Evolutionary conservation across 1,140 invertebrate genomes (phyloP).

Genomic region (Neuroterus valhalla): DNA sequence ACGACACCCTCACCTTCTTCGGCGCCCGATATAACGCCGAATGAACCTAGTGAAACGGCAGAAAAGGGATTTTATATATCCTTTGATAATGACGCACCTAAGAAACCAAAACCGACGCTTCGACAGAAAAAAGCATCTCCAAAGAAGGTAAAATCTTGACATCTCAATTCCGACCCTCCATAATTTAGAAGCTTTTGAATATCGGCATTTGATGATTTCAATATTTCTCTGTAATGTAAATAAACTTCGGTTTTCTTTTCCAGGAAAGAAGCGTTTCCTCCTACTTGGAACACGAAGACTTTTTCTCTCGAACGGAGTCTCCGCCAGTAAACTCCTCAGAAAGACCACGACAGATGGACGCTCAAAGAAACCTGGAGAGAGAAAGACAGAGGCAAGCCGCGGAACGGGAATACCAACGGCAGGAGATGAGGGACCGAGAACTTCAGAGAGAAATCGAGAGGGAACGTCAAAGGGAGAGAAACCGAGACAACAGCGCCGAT

Average conservation of each 20-base stretch:
- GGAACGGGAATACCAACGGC: conserved; percentile 67
- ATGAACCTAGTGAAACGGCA: conserved; percentile 74
- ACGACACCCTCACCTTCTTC: conserved; percentile 68
- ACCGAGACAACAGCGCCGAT: conserved; percentile 61
- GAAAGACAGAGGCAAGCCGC: conserved; percentile 69
- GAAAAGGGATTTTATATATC: conserved; percentile 97
- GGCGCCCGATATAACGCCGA: conserved; percentile 63
- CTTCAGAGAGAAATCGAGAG: conserved; percentile 68
- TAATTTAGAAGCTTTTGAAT: conserved; percentile 2
- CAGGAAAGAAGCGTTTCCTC: conserved; percentile 68
- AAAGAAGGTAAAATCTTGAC: conserved; percentile 80
- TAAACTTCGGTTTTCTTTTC: conserved; percentile 11
- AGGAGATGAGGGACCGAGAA: conserved; percentile 65
- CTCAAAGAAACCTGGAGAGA: conserved; percentile 67
- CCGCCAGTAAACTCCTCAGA: conserved; percentile 49
- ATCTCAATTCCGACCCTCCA: not conserved
- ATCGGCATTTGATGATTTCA: conserved; percentile 22
- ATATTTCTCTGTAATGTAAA: conserved; percentile 14
- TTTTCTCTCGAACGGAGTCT: conserved; percentile 60
- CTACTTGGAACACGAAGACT: conserved; percentile 68
- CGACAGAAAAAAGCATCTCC: conserved; percentile 85
- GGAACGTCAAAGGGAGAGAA: conserved; percentile 70
- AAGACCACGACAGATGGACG: conserved; percentile 61
- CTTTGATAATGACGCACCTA: conserved; percentile 91
- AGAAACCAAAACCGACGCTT: conserved; percentile 90